These are phyloP conservation scores for Muscicapa adusta DNA, from an alignment of 2,113 vertebrate genomes.

Conservation along the genomic window DNA sequence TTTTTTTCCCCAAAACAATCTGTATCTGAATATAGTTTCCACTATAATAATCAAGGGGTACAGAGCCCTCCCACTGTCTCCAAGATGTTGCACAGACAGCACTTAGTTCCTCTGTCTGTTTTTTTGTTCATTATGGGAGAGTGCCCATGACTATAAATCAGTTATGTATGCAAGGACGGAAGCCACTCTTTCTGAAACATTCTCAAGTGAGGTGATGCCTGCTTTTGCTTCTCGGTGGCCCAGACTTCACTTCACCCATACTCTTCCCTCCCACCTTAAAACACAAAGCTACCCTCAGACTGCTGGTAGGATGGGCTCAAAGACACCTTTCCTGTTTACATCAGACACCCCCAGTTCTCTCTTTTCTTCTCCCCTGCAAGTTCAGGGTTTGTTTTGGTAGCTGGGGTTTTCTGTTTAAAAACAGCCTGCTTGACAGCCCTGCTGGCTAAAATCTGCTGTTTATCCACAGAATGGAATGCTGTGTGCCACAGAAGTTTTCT, in stretches of 20 bases:
- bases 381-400: not conserved
- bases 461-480: not conserved
- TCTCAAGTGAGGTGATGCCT: not conserved
- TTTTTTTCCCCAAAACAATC: fast-evolving
- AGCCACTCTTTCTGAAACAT: not conserved
- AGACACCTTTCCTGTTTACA: not conserved
- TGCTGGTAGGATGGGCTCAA: not conserved
- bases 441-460: slow-evolving; percentile 50
- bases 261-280: not conserved
- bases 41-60: not conserved
- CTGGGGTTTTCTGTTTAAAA: not conserved
- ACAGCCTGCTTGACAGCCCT: slow-evolving; percentile 12
- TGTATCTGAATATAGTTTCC: not conserved
- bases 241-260: fast-evolving
- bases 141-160: not conserved
- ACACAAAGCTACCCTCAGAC: not conserved
- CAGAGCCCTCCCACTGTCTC: not conserved
- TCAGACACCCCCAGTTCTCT: not conserved
- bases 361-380: not conserved
- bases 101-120: not conserved
- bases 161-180: not conserved
- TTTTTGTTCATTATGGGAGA: not conserved
- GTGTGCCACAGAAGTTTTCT: not conserved
- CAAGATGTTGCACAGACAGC: not conserved
- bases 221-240: not conserved